Base-by-base conservation (phyloP, 2,113 vertebrate species). In the Callionymus lyra region DNA sequence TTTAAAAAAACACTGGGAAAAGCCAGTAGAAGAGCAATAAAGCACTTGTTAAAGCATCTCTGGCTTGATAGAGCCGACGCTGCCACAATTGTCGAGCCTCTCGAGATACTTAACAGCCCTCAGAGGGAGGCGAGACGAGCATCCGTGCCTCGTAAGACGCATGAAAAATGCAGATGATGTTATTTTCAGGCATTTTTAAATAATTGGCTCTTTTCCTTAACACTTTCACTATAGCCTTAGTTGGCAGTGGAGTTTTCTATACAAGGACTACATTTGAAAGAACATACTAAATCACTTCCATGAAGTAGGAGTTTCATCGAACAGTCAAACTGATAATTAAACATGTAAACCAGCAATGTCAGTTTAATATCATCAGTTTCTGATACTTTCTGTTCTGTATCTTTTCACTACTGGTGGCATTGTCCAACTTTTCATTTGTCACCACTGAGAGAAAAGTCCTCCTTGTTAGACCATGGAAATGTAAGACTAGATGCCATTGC, bases 21-120 rank as follows among this genome's bases (percentile, higher is more conserved):
- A 71, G 36, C 49, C 16, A 43, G 44, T 31, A 71, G 45, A 53
- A 11, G 5, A 43, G 49, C 65, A 73, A 73, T 38, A 32, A 68
- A 68, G 53, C 42, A 53, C 50, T 62, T 61, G 60, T 52, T 55
- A 21, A 59, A 59, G 44, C 53, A 56, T 58, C 41, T 59, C 12
- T 4, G 12, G 36, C n/a, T 36, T 39, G 46, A 65, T 51, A 21
- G 14, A 13, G 44, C 53, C 59, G 55, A 64, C 12, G 16, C 50
- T 63, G 44, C 49, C 9, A 50, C 50, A 50, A 56, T 47, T 58
- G 14, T 34, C 4, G 14, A 32, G 36, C 33, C 63, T 50, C 51
- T 27, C 36, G 53, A 47, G 62, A 64, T 35, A 32, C 37, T 56
- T 39, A 60, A 21, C 10, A 46, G 45, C 57, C 59, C 47, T 59